Conservation (phyloP, 2,113 vertebrate genomes). For the Mus spicilegus region DNA sequence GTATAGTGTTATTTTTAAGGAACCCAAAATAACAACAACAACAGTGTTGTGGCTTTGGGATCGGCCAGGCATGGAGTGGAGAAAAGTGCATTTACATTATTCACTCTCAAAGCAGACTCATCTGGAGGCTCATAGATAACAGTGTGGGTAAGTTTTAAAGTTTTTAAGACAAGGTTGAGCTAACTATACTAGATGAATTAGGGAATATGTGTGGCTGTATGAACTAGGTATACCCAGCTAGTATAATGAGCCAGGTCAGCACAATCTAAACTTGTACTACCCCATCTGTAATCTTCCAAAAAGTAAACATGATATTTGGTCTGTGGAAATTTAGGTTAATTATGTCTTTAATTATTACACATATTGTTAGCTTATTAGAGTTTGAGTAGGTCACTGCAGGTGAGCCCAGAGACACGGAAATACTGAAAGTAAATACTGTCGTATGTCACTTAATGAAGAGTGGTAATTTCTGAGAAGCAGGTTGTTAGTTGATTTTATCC, state of each 20-base stretch:
- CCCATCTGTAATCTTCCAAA: not conserved
- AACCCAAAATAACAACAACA: not conserved
- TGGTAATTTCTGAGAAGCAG: not conserved
- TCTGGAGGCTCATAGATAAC: not conserved
- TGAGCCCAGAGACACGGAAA: not conserved
- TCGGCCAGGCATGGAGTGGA: not conserved
- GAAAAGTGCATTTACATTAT: not conserved
- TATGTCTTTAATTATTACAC: constrained; percentile 22
- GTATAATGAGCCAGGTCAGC: not conserved
- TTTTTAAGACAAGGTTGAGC: not conserved
- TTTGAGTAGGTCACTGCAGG: not conserved
- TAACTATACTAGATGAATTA: not conserved
- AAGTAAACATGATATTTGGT: not conserved
- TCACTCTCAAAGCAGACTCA: constrained; percentile 8
- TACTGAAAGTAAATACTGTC: not conserved
- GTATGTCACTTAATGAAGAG: not conserved
- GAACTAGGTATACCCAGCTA: not conserved
- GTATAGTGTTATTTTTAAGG: constrained; percentile 24
- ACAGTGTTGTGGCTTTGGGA: not conserved
- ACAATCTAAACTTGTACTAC: not conserved
- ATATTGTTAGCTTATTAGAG: constrained; percentile 29
- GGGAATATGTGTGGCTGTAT: not conserved
- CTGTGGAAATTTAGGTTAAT: not conserved
- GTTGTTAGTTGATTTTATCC: not conserved
- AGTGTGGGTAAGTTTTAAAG: not conserved